Evolutionary conservation across 2,888 invertebrate genomes (phyloP).

Genomic region (Pachydiplax longipennis): DNA sequence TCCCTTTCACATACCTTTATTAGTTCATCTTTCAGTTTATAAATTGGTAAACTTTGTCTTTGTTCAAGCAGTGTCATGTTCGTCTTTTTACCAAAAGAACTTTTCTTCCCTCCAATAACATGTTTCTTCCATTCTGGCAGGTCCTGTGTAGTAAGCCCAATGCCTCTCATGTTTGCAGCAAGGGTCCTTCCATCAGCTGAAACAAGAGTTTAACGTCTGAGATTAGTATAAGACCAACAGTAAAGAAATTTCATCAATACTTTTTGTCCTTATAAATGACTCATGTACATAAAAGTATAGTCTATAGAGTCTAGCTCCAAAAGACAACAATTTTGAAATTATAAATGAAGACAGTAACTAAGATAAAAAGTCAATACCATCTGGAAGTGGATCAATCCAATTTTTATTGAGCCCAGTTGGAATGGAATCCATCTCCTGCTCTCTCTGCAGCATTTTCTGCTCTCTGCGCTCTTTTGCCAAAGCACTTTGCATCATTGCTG

Average conservation of each 20-base stretch:
- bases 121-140: constrained; percentile 99
- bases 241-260: not conserved
- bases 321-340: not conserved
- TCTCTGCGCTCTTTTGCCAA: constrained; percentile 96
- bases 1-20: constrained; percentile 73
- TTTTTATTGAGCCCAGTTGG: constrained; percentile 87
- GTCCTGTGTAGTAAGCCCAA: constrained; percentile 85
- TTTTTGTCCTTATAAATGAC: not conserved
- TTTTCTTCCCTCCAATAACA: constrained; percentile 96
- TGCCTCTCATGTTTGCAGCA: constrained; percentile 82
- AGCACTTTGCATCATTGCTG: constrained; percentile 99
- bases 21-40: constrained; percentile 91
- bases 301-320: not conserved
- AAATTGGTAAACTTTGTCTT: constrained; percentile 94
- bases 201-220: constrained; percentile 40
- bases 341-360: not conserved
- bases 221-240: not conserved
- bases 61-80: constrained; percentile 94
- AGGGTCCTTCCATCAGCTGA: constrained; percentile 71
- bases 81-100: constrained; percentile 97
- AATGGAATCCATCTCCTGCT: constrained; percentile 87
- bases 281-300: not conserved
- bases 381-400: constrained; percentile 96
- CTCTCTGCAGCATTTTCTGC: constrained; percentile 93
- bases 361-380: constrained; percentile 62